Percentiles rank a stretch among this genome's conserved stretches.
phyloP scores from a whole-genome alignment of 2,113 vertebrate species.

The Dasyprocta punctata region DNA sequence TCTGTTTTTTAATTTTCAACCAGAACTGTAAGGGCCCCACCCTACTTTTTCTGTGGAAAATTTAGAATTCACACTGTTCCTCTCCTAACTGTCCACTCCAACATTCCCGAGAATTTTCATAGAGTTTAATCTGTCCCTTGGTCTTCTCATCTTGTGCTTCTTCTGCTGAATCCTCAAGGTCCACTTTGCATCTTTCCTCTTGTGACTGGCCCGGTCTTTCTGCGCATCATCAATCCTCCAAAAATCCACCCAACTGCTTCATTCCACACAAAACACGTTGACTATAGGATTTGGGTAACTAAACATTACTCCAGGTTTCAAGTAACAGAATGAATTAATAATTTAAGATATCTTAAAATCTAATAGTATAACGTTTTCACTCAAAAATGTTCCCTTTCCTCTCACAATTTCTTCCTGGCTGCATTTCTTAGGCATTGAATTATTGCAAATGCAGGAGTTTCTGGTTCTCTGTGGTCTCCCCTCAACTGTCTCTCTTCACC shows the following conservation, averaged over 20 bases:
- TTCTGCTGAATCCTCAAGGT: neutral
- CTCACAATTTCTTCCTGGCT: neutral
- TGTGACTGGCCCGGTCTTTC: neutral
- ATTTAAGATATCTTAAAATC: neutral
- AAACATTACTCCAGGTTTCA: neutral
- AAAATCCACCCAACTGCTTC: neutral
- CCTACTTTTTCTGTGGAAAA: neutral
- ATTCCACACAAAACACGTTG: neutral
- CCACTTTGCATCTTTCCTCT: neutral
- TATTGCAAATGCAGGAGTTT: neutral
- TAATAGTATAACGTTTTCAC: neutral
- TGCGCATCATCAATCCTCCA: accelerated
- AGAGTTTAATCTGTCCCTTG: neutral
- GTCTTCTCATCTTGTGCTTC: neutral
- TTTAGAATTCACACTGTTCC: neutral
- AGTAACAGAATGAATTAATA: neutral
- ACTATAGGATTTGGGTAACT: neutral
- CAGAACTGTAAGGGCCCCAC: neutral
- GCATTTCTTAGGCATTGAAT: neutral
- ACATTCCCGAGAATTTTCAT: neutral
- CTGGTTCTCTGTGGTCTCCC: neutral
- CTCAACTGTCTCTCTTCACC: neutral
- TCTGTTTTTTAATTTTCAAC: neutral
- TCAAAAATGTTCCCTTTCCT: neutral
- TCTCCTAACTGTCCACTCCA: neutral